A percentile compares a stretch with the other conserved stretches of the same genome.
These are phyloP conservation scores for Oeneis ivallda DNA, from an alignment of 2,888 invertebrate species.

Conservation along the genomic window DNA sequence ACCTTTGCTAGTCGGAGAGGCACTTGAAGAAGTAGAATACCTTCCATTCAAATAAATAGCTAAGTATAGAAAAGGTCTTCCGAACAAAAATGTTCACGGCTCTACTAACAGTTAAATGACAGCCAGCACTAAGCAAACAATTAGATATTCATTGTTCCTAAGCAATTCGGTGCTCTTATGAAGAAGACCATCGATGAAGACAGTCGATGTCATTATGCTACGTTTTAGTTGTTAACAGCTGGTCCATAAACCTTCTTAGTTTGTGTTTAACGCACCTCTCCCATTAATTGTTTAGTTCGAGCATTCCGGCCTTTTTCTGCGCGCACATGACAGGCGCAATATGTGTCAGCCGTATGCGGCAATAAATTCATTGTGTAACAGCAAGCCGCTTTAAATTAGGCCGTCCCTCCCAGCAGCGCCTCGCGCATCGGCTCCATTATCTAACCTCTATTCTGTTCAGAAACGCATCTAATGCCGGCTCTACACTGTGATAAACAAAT, in stretches of 20 bases:
- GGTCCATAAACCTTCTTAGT: no score
- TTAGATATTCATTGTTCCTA: no score
- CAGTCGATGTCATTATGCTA: neutral
- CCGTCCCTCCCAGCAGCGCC: conserved; percentile 76
- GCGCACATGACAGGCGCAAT: conserved; percentile 66
- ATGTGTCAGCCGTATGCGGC: conserved; percentile 71
- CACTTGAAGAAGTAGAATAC: no score
- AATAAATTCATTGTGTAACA: conserved; percentile 79
- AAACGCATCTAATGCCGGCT: conserved; percentile 51
- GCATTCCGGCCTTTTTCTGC: conserved; percentile 53
- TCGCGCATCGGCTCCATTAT: conserved; percentile 66
- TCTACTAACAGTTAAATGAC: no score
- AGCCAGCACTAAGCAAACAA: no score
- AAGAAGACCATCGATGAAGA: no score
- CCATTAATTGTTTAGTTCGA: conserved; percentile 48
- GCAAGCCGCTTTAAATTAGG: conserved; percentile 71
- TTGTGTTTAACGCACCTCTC: conserved; percentile 37
- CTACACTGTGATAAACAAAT: no score
- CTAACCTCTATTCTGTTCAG: conserved; percentile 59
- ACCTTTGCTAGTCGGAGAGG: no score
- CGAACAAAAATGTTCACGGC: no score
- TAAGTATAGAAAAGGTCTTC: no score
- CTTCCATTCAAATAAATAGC: no score
- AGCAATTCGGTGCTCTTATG: no score
- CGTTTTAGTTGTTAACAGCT: neutral